These are phyloP conservation scores for Brachionus rotundiformis DNA, from an alignment of 1,140 invertebrate genomes.

Conservation along the genomic window DNA sequence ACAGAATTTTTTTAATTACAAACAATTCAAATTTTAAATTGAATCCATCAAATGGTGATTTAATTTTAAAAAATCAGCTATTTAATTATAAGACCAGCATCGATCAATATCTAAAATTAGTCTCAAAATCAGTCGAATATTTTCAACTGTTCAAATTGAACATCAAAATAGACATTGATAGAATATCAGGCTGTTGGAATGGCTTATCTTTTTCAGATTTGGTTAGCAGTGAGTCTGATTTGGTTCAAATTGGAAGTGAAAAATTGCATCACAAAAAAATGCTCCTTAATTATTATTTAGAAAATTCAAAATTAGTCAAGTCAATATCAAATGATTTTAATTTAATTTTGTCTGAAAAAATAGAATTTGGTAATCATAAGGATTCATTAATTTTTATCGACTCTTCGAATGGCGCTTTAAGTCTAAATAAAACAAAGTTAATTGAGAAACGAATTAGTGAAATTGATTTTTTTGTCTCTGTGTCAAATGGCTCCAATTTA, in stretches of 20 bases:
- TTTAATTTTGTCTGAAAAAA: not conserved
- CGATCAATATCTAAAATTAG: not conserved
- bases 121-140: not conserved
- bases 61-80: not conserved
- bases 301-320: not conserved
- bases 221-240: not conserved
- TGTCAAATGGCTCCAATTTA: not conserved
- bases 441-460: not conserved
- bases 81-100: not conserved
- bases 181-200: not conserved
- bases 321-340: constrained; percentile 11
- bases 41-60: not conserved
- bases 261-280: not conserved
- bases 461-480: constrained; percentile 5
- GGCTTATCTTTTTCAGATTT: not conserved
- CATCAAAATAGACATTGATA: not conserved
- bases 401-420: not conserved
- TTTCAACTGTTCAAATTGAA: not conserved
- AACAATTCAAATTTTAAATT: not conserved
- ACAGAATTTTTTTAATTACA: not conserved
- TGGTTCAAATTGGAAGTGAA: not conserved
- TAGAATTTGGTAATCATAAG: not conserved
- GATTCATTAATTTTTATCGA: not conserved
- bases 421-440: not conserved
- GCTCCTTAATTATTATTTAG: not conserved